Evolutionary conservation across 2,113 vertebrate genomes (phyloP).

Genomic region (Promerops cafer): DNA sequence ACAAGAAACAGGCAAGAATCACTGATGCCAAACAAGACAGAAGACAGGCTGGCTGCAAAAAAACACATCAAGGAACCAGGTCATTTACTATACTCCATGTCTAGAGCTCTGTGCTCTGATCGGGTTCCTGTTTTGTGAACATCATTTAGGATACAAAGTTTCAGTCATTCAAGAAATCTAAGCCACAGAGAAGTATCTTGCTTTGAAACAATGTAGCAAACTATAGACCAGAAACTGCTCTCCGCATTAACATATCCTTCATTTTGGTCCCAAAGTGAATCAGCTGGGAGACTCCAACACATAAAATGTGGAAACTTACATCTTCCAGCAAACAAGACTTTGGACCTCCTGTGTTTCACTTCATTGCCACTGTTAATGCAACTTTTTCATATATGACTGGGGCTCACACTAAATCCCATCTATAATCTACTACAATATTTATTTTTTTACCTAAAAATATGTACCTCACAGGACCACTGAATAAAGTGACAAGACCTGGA

Average conservation of each 20-base stretch:
- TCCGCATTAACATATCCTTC: background rate
- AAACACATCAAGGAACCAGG: background rate
- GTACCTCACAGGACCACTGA: background rate
- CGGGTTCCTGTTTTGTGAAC: background rate
- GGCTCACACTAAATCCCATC: background rate
- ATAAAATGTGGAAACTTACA: background rate
- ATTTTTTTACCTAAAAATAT: background rate
- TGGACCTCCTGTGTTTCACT: background rate
- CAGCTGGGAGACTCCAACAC: background rate
- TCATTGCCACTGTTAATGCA: background rate
- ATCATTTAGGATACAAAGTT: background rate
- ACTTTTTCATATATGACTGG: background rate
- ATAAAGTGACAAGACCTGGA: background rate
- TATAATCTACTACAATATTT: background rate
- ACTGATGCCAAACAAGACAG: background rate
- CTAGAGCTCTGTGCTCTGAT: background rate
- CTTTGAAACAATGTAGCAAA: background rate
- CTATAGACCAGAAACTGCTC: accelerated
- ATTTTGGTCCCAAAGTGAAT: background rate
- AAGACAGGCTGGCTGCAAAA: background rate
- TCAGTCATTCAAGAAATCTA: background rate
- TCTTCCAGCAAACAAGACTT: background rate
- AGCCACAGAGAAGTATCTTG: background rate
- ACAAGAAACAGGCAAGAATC: background rate
- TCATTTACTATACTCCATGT: background rate